Evolutionary conservation across 2,888 invertebrate genomes (phyloP).

Genomic region (Drosophila parthenogenetica): DNA sequence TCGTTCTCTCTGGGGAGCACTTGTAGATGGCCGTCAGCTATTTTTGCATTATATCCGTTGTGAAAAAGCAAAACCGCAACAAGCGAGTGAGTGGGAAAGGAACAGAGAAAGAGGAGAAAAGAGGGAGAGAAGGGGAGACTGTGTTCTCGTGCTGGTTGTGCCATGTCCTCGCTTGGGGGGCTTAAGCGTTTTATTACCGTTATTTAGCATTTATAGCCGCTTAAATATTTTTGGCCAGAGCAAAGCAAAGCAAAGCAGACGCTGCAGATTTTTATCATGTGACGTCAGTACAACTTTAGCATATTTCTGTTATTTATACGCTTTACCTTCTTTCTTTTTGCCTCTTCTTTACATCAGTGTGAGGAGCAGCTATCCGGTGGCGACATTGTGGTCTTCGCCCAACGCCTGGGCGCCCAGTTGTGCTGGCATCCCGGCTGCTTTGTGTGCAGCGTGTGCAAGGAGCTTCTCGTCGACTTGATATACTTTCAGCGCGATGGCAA

Average conservation of each 20-base stretch:
- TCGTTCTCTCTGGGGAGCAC: constrained; percentile 71
- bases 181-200: constrained; percentile 82
- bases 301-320: constrained; percentile 73
- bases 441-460: constrained; percentile 95
- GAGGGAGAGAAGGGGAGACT: constrained; percentile 9
- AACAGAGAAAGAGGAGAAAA: background rate
- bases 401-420: constrained; percentile 92
- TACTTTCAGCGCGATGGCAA: constrained; percentile 97
- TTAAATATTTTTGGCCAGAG: constrained; percentile 73
- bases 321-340: constrained; percentile 23
- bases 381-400: constrained; percentile 96
- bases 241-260: constrained; percentile 57
- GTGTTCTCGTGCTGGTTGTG: constrained; percentile 40
- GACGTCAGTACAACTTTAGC: constrained; percentile 55
- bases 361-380: constrained; percentile 93
- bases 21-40: constrained; percentile 78
- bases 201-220: constrained; percentile 83
- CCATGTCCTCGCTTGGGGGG: constrained; percentile 67
- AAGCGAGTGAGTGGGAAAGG: constrained; percentile 3
- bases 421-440: constrained; percentile 99
- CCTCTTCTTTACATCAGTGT: constrained; percentile 87
- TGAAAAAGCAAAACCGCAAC: constrained; percentile 58
- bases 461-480: constrained; percentile 97
- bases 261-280: constrained; percentile 77
- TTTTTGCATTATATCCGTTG: constrained; percentile 77